A percentile compares a stretch with the other conserved stretches of the same genome.
Conservation (phyloP, 2,113 vertebrate genomes). For the Tinamus guttatus region DNA sequence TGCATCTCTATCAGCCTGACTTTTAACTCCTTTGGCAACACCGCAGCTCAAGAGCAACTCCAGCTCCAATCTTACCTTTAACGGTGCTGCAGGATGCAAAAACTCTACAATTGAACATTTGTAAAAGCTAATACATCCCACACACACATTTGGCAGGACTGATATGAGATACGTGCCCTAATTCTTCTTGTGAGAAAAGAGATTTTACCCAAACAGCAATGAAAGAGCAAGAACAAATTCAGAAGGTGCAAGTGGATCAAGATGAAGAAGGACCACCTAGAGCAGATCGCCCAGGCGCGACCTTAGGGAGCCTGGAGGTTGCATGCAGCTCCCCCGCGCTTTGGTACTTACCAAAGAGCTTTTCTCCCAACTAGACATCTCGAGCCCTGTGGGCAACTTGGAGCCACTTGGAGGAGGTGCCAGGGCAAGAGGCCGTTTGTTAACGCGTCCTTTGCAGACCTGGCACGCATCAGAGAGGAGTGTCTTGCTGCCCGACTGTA, state of each 20-base stretch:
- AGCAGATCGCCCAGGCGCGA: background rate
- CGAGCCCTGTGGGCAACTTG: background rate
- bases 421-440: background rate
- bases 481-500: background rate
- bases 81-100: background rate
- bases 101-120: background rate
- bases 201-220: background rate
- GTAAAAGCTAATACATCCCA: background rate
- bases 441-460: background rate
- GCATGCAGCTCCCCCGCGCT: background rate
- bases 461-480: background rate
- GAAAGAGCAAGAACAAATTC: background rate
- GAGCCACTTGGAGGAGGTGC: background rate
- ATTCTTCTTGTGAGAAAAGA: background rate
- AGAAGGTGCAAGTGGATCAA: background rate
- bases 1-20: background rate
- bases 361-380: background rate
- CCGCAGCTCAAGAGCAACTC: background rate
- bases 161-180: background rate
- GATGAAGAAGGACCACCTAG: background rate
- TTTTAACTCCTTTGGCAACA: background rate
- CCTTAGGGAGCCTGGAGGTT: background rate
- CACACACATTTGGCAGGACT: fast-evolving
- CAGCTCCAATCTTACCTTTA: background rate
- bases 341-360: background rate